These are phyloP conservation scores for Paracentrotus lividus DNA, from an alignment of 53 echinoderm and acorn worm species.

Conservation along the genomic window DNA sequence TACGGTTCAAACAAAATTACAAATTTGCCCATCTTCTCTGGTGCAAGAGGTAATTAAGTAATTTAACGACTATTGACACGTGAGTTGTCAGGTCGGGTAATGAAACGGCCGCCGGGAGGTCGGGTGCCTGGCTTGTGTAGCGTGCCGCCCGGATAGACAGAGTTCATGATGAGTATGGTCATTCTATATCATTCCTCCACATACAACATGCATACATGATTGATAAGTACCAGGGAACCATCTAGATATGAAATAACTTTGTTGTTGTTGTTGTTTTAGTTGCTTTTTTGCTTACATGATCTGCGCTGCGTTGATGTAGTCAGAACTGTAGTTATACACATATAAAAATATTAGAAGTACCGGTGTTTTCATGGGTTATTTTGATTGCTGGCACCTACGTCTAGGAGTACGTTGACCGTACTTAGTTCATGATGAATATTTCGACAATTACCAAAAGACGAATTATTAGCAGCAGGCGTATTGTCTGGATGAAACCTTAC, in stretches of 20 bases:
- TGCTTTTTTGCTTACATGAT: too few species aligned
- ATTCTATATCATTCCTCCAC: background rate
- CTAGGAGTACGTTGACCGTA: too few species aligned
- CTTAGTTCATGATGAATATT: too few species aligned
- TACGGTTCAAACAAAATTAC: background rate
- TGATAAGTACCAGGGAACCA: background rate
- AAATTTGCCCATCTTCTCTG: background rate
- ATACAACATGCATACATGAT: background rate
- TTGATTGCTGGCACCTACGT: too few species aligned
- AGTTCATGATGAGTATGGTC: background rate
- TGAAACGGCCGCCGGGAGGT: slow-evolving; percentile 42
- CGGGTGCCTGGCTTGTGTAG: slow-evolving; percentile 7
- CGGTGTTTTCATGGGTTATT: too few species aligned
- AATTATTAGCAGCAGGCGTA: too few species aligned
- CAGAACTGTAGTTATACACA: too few species aligned
- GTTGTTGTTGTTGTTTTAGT: too few species aligned
- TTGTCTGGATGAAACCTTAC: too few species aligned
- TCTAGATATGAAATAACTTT: background rate
- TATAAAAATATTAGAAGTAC: too few species aligned
- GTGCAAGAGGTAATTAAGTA: background rate
- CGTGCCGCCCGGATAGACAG: background rate
- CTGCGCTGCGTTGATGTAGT: too few species aligned
- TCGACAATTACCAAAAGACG: too few species aligned
- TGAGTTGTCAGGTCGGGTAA: background rate
- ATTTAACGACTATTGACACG: slow-evolving; percentile 4